Evolutionary conservation across 2,797 vertebrate species (phyloP).

Genomic region (Pogonophryne albipinna): DNA sequence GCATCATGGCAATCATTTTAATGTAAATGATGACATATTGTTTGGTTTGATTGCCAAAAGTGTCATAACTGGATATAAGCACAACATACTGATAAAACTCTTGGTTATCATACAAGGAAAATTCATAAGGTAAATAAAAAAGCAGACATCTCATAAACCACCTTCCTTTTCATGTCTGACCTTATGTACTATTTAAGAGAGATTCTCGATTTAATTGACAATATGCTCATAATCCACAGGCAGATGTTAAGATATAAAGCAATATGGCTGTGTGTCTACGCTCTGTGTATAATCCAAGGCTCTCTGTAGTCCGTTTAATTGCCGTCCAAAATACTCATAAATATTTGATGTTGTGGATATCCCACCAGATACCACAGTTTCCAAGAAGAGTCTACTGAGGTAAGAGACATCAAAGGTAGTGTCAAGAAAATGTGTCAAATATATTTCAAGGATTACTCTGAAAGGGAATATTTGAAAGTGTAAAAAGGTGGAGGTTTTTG

Average conservation of each 20-base stretch:
- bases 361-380: conserved; percentile 67
- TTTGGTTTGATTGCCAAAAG: neutral
- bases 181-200: conserved; percentile 10
- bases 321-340: conserved; percentile 69
- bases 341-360: conserved; percentile 72
- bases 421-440: conserved; percentile 75
- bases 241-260: conserved; percentile 47
- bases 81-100: neutral
- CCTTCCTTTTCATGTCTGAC: conserved; percentile 30
- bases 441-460: conserved; percentile 60
- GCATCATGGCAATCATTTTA: neutral
- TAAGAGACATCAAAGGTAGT: conserved; percentile 79
- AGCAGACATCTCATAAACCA: conserved; percentile 10
- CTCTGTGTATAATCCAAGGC: conserved; percentile 32
- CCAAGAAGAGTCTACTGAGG: conserved; percentile 66
- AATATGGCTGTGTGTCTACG: neutral
- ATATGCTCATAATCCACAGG: conserved; percentile 32
- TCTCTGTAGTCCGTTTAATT: conserved; percentile 68
- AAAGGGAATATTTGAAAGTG: conserved; percentile 71
- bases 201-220: conserved; percentile 23
- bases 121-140: neutral
- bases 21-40: neutral
- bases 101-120: conserved; percentile 3
- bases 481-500: conserved; percentile 59
- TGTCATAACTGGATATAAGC: neutral